Percentiles rank a stretch among this genome's conserved stretches.
These are phyloP conservation scores for Cistogaster globosa DNA, from an alignment of 2,888 invertebrate genomes.

Conservation along the genomic window DNA sequence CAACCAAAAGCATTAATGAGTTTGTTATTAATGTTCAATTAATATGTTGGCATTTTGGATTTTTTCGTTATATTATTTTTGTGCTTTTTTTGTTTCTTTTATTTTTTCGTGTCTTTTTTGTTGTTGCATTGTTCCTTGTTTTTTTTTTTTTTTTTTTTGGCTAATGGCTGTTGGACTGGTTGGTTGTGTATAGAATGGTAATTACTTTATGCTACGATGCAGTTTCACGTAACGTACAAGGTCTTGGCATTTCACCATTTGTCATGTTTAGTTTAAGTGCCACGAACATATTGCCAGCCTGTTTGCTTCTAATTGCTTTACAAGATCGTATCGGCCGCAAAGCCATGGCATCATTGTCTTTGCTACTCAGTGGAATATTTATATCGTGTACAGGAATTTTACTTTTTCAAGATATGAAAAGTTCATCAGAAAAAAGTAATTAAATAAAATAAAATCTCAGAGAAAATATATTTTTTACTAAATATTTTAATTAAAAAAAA, in stretches of 20 bases:
- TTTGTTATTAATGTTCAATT: conserved; percentile 55
- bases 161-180: not conserved
- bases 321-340: conserved; percentile 84
- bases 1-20: conserved; percentile 32
- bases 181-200: conserved; percentile 83
- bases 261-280: conserved; percentile 85
- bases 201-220: conserved; percentile 86
- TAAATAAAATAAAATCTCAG: no score
- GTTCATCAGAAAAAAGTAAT: conserved; percentile 72
- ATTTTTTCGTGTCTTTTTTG: not conserved
- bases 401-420: conserved; percentile 72
- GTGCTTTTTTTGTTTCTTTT: not conserved
- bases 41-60: conserved; percentile 30
- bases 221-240: conserved; percentile 85
- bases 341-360: conserved; percentile 84
- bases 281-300: conserved; percentile 85
- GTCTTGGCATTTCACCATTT: conserved; percentile 85
- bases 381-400: conserved; percentile 83
- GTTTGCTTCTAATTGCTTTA: conserved; percentile 82
- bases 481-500: no score
- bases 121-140: not conserved
- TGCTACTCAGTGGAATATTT: conserved; percentile 84
- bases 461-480: not conserved
- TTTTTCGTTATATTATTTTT: not conserved
- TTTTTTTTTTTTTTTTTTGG: no score